These are phyloP conservation scores for crab-eating macaque (Macaca fascicularis) DNA, from an alignment of 2,113 vertebrate species.

Conservation along the genomic window DNA sequence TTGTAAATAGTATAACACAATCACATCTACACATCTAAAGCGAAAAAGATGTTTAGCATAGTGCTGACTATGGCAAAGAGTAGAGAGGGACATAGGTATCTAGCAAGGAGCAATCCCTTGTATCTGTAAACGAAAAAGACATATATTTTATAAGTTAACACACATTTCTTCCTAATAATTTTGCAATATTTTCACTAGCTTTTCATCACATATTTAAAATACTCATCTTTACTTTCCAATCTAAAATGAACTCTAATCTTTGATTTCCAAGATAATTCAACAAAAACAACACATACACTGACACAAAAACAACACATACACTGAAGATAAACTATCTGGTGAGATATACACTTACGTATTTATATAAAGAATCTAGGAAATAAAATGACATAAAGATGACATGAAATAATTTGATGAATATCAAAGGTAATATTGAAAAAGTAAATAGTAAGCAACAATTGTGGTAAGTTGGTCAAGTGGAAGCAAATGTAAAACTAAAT, in stretches of 20 bases:
- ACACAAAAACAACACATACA: background rate
- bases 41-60: background rate
- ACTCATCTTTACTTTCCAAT: background rate
- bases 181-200: background rate
- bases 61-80: background rate
- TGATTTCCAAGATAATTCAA: background rate
- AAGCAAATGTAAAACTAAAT: background rate
- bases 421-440: background rate
- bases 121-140: background rate
- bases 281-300: background rate
- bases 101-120: background rate
- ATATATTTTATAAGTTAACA: background rate
- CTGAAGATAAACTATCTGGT: background rate
- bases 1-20: background rate
- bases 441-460: background rate
- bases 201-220: background rate
- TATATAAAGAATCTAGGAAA: background rate
- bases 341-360: background rate
- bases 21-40: background rate
- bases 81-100: background rate
- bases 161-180: background rate
- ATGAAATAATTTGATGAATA: background rate
- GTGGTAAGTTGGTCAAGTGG: background rate
- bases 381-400: background rate
- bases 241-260: background rate